Evolutionary conservation across 1,140 invertebrate species (phyloP), one percentile per base, ranked within the genome.

Genomic region (Calliopsis andreniformis): DNA sequence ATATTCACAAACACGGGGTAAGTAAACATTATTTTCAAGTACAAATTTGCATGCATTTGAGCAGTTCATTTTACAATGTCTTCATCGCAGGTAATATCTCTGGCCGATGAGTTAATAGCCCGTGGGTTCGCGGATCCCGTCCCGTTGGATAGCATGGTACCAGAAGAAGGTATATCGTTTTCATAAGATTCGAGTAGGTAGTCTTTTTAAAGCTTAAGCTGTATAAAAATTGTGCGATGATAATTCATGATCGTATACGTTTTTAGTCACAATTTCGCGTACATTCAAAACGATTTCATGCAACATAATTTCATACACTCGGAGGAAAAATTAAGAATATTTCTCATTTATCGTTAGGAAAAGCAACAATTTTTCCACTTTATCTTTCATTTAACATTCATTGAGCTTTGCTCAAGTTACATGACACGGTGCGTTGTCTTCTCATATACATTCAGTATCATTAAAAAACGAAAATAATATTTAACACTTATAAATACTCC

Each of bases 31-130:
- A 16, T 14, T 51, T 35, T 23, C 12, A 23, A 51, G 4, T 23
- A 14, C 12, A 14, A 49, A 59, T 18, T 18, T n/a, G n/a, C n/a
- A n/a, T n/a, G n/a, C n/a, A n/a, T n/a, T 39, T 39, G 35, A 5
- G 10, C 4, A 39, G 35, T 14, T 61, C 20, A 7, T 28, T 53
- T 28, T 35, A 64, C 3, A 64, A 2, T 49, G 25, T 8, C 28
- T 1, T 51, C 3, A 8, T 63, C 43, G 7, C 7, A 92, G 91
- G 80, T 90, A 10, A 88, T 92, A 86, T 92, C 91, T 6, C 59
- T 92, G 28, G 88, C 89, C n/a, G 87, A 92, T 4, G 91, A 92
- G 87, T 85, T 92, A 76, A 35, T 91, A 83, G 78, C 82, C 0
- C 87, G 90, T 67, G 87, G 87, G 25, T 84, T 79, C 6, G 91